Base-by-base conservation (phyloP, 2,113 vertebrate genomes). In the Platichthys flesus region DNA sequence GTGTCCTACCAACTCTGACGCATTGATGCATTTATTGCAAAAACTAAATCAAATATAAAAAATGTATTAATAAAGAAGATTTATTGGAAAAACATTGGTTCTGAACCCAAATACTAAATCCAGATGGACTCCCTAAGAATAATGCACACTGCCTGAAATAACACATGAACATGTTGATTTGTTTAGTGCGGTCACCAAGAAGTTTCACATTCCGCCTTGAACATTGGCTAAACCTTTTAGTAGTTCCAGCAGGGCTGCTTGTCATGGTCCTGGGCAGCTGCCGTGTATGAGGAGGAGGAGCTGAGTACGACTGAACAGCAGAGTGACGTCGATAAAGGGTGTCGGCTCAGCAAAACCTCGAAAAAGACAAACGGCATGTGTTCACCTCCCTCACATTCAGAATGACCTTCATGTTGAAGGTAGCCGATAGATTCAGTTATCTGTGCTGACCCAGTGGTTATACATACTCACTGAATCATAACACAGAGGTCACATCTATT, bases 311-410 rank as follows among this genome's bases (percentile, higher is more conserved):
- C 40, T 42, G 40, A 42, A 10, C 12, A 42, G 2, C 40, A 42
- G 35, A 37, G 35, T 37, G 35, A 37, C 9, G 40, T 42, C 40
- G 40, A 2, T 2, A 10, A 42, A 42, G 10, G 40, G 40, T 42
- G 40, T 42, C 10, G 2, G 21, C 58, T 73, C 67, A 84, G 76
- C 69, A 69, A 69, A 68, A 35, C 23, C 24, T 26, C 5, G 12
- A 59, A 21, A 2, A 42, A 65, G 66, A 74, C 23, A 1, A 45
- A n/a, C 18, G 10, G 20, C 28, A 21, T 18, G 16, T 9, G 5
- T 24, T 8, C 70, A 21, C 3, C 18, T 9, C 7, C 9, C 5
- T 15, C 37, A 9, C 54, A 2, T 37, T 23, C 47, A 57, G 15
- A 5, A 18, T 56, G 61, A 61, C 61, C 49, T 67, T 35, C 71